A percentile compares a stretch with the other conserved stretches of the same genome.
phyloP scores from a whole-genome alignment of 2,888 invertebrate genomes.

The Crepidodera aurea region DNA sequence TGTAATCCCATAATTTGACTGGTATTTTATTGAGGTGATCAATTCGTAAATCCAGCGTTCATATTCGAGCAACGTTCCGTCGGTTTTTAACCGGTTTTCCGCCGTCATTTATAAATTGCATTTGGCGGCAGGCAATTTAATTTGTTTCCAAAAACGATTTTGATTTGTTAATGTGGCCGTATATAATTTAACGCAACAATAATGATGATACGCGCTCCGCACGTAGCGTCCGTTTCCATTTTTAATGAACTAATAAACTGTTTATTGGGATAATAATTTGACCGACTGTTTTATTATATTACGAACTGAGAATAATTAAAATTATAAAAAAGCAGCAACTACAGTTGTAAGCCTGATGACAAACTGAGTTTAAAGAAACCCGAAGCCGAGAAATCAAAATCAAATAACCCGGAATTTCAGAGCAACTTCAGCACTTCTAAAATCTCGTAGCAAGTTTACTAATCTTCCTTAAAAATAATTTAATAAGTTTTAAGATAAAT shows the following conservation, averaged over 20 bases:
- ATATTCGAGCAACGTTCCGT: constrained; percentile 21
- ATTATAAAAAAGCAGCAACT: not conserved
- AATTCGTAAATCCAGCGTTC: constrained; percentile 24
- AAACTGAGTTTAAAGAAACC: too few species aligned
- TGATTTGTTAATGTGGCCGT: constrained; percentile 33
- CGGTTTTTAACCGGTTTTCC: constrained; percentile 21
- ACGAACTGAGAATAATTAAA: too few species aligned
- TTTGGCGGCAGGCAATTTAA: constrained; percentile 25
- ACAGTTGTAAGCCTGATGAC: too few species aligned
- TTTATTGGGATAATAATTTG: constrained; percentile 8
- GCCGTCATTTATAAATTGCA: constrained; percentile 26
- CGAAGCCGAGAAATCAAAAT: too few species aligned
- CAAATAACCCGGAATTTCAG: too few species aligned
- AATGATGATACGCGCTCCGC: constrained; percentile 6
- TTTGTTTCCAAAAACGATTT: constrained; percentile 32
- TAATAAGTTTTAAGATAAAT: not conserved
- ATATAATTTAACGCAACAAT: constrained; percentile 14
- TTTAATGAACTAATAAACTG: constrained; percentile 9
- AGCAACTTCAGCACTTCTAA: not conserved
- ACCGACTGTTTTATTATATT: not conserved
- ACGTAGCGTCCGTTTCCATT: constrained; percentile 1
- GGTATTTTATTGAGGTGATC: constrained; percentile 23
- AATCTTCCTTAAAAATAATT: not conserved
- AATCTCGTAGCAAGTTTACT: not conserved
- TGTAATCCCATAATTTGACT: constrained; percentile 23